Percentiles rank a stretch among this genome's conserved stretches.
Conservation (phyloP, 2,797 vertebrate genomes). For the Phoeniculus purpureus region DNA sequence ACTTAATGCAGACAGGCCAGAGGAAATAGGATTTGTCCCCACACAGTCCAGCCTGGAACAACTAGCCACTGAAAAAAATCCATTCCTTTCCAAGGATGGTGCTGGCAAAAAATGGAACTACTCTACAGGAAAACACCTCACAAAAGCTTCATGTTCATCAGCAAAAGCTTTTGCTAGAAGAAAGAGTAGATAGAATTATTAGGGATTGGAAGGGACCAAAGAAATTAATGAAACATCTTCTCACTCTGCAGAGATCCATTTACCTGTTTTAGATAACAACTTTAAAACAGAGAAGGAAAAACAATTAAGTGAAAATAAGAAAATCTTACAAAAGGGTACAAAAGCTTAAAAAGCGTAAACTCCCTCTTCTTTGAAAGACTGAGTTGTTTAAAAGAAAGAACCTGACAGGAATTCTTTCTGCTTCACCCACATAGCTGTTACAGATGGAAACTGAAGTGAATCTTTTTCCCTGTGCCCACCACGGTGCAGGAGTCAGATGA, state of each 20-base stretch:
- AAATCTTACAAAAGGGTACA: neutral
- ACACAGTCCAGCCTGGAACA: neutral
- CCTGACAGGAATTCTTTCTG: neutral
- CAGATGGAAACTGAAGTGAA: neutral
- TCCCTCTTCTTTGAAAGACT: neutral
- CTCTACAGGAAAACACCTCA: neutral
- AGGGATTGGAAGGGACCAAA: neutral
- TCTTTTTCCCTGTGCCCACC: neutral
- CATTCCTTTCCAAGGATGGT: neutral
- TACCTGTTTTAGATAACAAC: neutral
- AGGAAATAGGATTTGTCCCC: neutral
- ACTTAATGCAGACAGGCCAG: neutral
- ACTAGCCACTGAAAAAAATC: neutral
- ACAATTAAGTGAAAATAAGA: neutral
- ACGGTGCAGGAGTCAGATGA: neutral
- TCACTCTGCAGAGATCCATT: neutral
- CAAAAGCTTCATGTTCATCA: neutral
- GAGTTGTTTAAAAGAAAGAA: neutral
- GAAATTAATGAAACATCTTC: neutral
- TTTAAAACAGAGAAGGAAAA: neutral
- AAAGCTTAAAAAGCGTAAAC: neutral
- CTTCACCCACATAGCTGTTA: neutral
- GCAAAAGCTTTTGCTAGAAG: neutral
- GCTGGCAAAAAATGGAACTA: neutral
- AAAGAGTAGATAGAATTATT: neutral